Percentiles rank a stretch among this genome's conserved stretches.
phyloP scores from a whole-genome alignment of 1,140 invertebrate genomes.

The Hyphantria cunea region DNA sequence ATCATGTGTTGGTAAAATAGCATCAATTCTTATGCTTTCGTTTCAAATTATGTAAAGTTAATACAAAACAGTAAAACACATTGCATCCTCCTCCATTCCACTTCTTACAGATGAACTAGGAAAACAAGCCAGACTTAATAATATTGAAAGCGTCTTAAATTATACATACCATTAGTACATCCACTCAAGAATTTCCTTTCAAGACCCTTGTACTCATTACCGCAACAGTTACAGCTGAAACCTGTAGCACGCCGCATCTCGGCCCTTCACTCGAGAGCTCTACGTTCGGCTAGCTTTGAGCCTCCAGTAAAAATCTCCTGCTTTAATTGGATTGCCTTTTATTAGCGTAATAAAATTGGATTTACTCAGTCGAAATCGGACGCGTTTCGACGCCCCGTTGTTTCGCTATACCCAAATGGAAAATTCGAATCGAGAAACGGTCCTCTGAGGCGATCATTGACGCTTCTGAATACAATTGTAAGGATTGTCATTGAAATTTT shows the following conservation, averaged over 20 bases:
- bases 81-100: background rate
- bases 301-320: constrained; percentile 59
- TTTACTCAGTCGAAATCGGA: constrained; percentile 61
- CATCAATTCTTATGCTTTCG: no score
- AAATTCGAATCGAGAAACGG: constrained; percentile 36
- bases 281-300: constrained; percentile 39
- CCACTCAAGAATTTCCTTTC: constrained; percentile 10
- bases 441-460: constrained; percentile 33
- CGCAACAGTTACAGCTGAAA: constrained; percentile 41
- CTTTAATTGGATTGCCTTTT: constrained; percentile 77
- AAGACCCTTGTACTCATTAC: constrained; percentile 32
- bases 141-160: constrained; percentile 28
- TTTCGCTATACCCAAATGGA: constrained; percentile 51
- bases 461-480: constrained; percentile 31
- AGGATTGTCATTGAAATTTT: constrained; percentile 22
- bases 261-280: constrained; percentile 48
- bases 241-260: constrained; percentile 33
- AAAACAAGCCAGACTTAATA: constrained; percentile 13
- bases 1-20: no score
- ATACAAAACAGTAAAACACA: background rate
- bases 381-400: constrained; percentile 46
- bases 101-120: background rate
- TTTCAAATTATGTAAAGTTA: background rate
- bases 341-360: constrained; percentile 77
- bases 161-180: constrained; percentile 29